These are phyloP conservation scores for Emberiza fucata DNA, from an alignment of 2,113 vertebrate species.

Conservation along the genomic window DNA sequence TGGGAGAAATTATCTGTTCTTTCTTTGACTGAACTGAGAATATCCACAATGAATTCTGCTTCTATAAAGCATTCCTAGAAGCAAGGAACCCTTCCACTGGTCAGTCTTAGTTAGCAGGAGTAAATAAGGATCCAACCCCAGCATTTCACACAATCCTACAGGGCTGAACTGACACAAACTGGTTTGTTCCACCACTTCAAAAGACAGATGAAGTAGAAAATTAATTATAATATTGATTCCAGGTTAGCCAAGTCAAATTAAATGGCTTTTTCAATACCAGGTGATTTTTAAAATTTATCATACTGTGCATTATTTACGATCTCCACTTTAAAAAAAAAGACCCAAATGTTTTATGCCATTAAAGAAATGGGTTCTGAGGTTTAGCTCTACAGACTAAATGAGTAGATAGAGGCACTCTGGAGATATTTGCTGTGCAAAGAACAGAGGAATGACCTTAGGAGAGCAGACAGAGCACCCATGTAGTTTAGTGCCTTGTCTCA, in stretches of 20 bases:
- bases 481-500: neutral
- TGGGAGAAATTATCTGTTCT: too few species aligned
- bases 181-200: neutral
- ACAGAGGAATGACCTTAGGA: neutral
- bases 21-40: too few species aligned
- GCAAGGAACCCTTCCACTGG: neutral
- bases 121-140: neutral
- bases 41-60: neutral
- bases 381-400: neutral
- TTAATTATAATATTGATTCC: constrained; percentile 24
- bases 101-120: neutral
- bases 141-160: neutral
- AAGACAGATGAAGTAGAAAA: neutral
- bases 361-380: neutral
- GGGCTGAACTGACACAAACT: neutral
- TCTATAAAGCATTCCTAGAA: neutral
- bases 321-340: neutral
- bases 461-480: neutral
- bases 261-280: constrained; percentile 3
- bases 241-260: neutral
- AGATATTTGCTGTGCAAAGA: neutral
- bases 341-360: neutral
- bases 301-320: neutral
- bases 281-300: neutral
- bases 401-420: neutral